Base-by-base conservation (phyloP, 2,113 vertebrate genomes). In the Crotalus tigris region DNA sequence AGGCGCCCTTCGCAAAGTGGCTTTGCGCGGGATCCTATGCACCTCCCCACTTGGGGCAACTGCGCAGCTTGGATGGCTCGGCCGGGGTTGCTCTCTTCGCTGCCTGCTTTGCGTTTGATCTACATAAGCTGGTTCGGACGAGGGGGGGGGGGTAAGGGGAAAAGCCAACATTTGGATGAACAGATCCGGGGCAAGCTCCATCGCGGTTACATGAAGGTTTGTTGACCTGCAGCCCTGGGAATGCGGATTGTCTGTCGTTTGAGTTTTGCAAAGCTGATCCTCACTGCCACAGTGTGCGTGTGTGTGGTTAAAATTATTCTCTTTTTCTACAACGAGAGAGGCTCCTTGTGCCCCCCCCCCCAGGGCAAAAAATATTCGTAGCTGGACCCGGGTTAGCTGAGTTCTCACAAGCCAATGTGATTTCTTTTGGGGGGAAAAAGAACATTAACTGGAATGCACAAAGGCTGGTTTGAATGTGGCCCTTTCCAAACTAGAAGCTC, bases 391-490 rank as follows among this genome's bases (percentile, higher is more conserved):
- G 58, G 2, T 61, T 61, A 61, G 23, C 23, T 9, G 58, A 1
- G 61, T 57, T 58, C 1, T 13, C 12, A n/a, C 64, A 7, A 69
- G 13, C 11, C 12, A 15, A 15, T 39, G 13, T 75, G 7, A 39
- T 33, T 19, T 75, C 5, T 1, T 75, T 39, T 5, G 0, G 1
- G 19, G 11, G 26, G 9, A 0, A 0, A 13, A 7, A 19, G 15
- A 75, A 3, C n/a, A 6, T 75, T 39, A 39, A 17, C 2, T 19
- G 39, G 69, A 39, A 33, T 75, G 13, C n/a, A 33, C 13, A 17
- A 33, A 33, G 2, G 1, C n/a, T 33, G 69, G 17, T 19, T 75
- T 75, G 29, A 5, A 13, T 39, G n/a, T 33, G 64, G n/a, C 13
- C n/a, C 26, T n/a, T 64, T n/a, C n/a, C 15, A 75, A 75, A 5